Conservation (phyloP, 2,888 invertebrate genomes). For the Cheilosia scutellata region DNA sequence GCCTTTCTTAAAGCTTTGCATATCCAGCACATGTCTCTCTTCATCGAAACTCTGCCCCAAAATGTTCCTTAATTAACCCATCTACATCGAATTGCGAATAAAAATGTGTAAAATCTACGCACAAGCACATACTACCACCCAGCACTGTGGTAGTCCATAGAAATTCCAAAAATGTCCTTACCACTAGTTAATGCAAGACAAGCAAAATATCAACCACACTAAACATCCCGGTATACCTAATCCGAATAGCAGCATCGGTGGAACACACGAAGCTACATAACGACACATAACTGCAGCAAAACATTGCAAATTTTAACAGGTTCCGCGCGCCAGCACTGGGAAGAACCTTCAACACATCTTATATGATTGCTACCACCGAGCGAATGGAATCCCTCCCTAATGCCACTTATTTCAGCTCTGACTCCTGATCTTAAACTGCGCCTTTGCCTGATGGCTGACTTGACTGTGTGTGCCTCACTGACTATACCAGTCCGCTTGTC, state of each 20-base stretch:
- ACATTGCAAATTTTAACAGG: constrained; percentile 66
- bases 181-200: not conserved
- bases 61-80: too few relatives aligned
- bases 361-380: constrained; percentile 66
- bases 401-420: constrained; percentile 65
- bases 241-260: constrained; percentile 22
- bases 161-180: too few relatives aligned
- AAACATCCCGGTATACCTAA: constrained; percentile 17
- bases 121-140: too few relatives aligned
- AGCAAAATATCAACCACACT: not conserved
- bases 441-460: constrained; percentile 22
- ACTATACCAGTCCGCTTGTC: constrained; percentile 23
- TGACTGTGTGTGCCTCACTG: constrained; percentile 25
- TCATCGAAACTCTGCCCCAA: too few relatives aligned
- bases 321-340: constrained; percentile 44
- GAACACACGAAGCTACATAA: constrained; percentile 12
- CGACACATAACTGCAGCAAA: constrained; percentile 41
- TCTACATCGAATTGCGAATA: too few relatives aligned
- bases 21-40: too few relatives aligned
- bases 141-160: too few relatives aligned
- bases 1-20: too few relatives aligned
- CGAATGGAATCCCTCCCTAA: constrained; percentile 58
- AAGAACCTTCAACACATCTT: constrained; percentile 65
- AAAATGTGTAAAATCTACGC: too few relatives aligned
- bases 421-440: constrained; percentile 59